Conservation (phyloP, 2,113 vertebrate species). For the Elgaria multicarinata region DNA sequence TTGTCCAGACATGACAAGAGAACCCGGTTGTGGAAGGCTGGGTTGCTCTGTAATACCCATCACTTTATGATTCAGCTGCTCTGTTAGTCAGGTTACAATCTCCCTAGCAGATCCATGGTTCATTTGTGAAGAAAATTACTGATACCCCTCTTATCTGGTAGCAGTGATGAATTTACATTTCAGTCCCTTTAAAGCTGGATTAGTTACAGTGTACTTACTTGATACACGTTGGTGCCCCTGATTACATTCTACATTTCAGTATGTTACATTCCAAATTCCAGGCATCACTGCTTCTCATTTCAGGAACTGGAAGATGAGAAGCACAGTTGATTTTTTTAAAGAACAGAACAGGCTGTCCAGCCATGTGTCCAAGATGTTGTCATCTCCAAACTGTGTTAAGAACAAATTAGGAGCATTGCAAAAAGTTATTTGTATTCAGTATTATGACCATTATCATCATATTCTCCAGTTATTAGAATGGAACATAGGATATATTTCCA, state of each 20-base stretch:
- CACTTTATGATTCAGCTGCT: neutral
- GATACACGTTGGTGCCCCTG: neutral
- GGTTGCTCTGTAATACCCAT: neutral
- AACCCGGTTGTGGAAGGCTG: neutral
- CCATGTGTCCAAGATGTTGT: neutral
- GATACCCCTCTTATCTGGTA: neutral
- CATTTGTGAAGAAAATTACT: slow-evolving; percentile 6
- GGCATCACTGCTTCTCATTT: slow-evolving; percentile 20
- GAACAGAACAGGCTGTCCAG: neutral
- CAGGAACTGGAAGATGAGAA: slow-evolving; percentile 37
- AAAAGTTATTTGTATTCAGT: slow-evolving; percentile 25
- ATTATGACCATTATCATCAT: slow-evolving; percentile 31
- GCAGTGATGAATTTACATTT: no score
- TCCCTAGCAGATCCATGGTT: neutral
- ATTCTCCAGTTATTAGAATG: slow-evolving; percentile 24
- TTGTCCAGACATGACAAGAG: neutral
- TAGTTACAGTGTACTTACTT: neutral
- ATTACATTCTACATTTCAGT: neutral
- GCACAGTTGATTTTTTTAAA: slow-evolving; percentile 15
- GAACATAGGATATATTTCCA: neutral
- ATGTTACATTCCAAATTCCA: slow-evolving; percentile 14
- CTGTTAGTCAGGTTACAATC: neutral
- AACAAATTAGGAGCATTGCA: neutral
- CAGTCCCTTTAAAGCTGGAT: neutral
- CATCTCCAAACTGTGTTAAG: slow-evolving; percentile 27